Conservation (phyloP, 1,140 invertebrate species). For the Potamilus streckersoni region DNA sequence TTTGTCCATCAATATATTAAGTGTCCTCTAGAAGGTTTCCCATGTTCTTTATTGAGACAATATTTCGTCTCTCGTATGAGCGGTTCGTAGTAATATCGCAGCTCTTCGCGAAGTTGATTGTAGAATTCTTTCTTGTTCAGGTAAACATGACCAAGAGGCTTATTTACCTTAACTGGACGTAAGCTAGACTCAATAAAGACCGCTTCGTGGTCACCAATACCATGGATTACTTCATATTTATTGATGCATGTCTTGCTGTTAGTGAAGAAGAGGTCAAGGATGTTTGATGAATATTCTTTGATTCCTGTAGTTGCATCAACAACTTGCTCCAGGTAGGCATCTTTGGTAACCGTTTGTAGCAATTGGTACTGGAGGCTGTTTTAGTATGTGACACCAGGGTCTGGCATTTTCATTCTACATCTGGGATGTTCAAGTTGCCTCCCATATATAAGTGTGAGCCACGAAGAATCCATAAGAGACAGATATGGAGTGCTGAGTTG, state of each 20-base stretch:
- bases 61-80: too few species aligned
- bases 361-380: constrained; percentile 5
- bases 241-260: constrained; percentile 13
- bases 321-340: constrained; percentile 12
- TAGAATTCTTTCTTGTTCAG: constrained; percentile 1
- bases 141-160: background rate
- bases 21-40: background rate
- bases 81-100: background rate
- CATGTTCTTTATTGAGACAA: background rate
- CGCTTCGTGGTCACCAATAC: constrained; percentile 13
- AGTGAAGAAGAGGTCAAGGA: constrained; percentile 15
- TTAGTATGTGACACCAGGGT: constrained; percentile 1
- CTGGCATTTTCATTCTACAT: constrained; percentile 8
- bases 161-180: background rate
- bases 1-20: background rate
- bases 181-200: constrained; percentile 14
- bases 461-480: constrained; percentile 7
- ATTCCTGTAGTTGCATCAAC: constrained; percentile 4
- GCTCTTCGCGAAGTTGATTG: background rate
- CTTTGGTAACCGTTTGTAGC: constrained; percentile 4
- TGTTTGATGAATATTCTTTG: constrained; percentile 14
- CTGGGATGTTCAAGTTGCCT: constrained; percentile 10
- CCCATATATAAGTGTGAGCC: constrained; percentile 12
- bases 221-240: background rate
- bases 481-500: constrained; percentile 6